Evolutionary conservation across 1,140 invertebrate species (phyloP).

Genomic region (Maniola jurtina): DNA sequence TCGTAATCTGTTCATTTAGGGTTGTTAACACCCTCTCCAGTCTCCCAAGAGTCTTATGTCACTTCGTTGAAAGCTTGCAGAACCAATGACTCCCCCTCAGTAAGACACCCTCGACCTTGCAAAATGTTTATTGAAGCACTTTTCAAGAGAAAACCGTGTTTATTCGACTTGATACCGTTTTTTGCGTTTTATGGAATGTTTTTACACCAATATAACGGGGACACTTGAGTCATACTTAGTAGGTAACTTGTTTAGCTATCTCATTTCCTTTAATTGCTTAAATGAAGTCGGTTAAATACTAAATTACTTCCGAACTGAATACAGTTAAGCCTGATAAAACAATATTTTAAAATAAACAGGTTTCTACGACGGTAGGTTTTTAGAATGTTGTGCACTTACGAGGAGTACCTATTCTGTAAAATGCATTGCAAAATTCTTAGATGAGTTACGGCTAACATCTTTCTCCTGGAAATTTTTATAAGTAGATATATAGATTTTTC

Average conservation of each 20-base stretch:
- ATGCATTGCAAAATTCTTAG: too few species aligned
- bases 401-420: too few species aligned
- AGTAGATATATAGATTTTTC: neutral
- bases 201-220: neutral
- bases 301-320: neutral
- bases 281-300: neutral
- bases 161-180: neutral
- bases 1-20: constrained; percentile 21
- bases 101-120: constrained; percentile 21
- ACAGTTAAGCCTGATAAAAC: neutral
- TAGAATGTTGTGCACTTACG: too few species aligned
- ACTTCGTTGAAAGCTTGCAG: constrained; percentile 25
- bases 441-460: too few species aligned
- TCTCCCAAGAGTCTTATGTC: constrained; percentile 15
- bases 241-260: neutral
- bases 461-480: neutral
- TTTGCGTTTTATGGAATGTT: neutral
- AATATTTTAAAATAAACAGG: too few species aligned
- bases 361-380: too few species aligned
- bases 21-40: constrained; percentile 19
- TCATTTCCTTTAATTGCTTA: neutral
- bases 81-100: constrained; percentile 17
- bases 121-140: constrained; percentile 14
- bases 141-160: constrained; percentile 10
- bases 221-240: too few species aligned